Evolutionary conservation across 2,113 vertebrate species (phyloP), one percentile per base, ranked within the genome.

Genomic region (Ellobius talpinus): DNA sequence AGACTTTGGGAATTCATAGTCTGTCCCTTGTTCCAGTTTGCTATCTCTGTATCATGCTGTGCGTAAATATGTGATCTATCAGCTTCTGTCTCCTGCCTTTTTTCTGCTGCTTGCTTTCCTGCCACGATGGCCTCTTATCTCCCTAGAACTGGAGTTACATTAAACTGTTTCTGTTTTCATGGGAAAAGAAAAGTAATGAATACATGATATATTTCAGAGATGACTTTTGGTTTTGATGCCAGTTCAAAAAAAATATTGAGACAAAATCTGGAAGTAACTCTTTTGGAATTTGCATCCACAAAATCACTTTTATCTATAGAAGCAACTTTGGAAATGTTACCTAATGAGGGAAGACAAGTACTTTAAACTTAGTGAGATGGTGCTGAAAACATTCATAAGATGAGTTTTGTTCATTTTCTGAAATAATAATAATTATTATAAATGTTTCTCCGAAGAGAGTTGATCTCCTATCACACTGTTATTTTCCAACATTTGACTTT

Each of bases 371-470:
- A 74, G 21, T 65, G 36, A 94, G 70, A 86, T 42, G 6, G 55
- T 82, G 58, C 7, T 33, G 78, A 89, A 33, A 72, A 63, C 36
- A 68, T 89, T 61, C 61, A 42, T 50, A 21, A 42, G 14, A 92
- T 21, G 13, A 47, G 7, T 52, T 79, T 17, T 87, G 13, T 55
- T 82, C 29, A 47, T 84, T 66, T 89, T 93, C 39, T 89, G n/a
- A 93, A 87, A 93, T 92, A 65, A 82, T 72, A 58, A 61, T 78
- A 2, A 81, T 72, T 93, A 95, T 50, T 93, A 92, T 73, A 91
- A 87, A 63, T 86, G 1, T 73, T 95, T 95, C 74, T 72, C 36
- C 73, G 61, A 95, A 91, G 7, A 68, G 11, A 55, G 4, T 78
- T 85, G 29, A 58, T 4, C 2, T 78, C 9, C n/a, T 12, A 76